Evolutionary conservation across 2,888 invertebrate species (phyloP).

Genomic region (Lycia hirtaria): DNA sequence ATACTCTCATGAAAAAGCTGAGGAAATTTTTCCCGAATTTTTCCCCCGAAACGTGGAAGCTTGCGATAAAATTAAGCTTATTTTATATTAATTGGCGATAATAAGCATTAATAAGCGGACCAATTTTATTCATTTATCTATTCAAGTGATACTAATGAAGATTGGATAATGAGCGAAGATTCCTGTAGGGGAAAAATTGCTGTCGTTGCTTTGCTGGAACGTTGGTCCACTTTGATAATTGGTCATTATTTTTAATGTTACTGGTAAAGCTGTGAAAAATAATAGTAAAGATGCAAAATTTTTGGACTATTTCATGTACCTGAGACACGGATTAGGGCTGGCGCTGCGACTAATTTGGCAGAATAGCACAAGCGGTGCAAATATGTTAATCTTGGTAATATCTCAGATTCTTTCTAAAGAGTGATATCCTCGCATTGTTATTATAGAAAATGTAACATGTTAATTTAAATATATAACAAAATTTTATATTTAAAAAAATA

Average conservation of each 20-base stretch:
- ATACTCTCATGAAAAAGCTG: background rate
- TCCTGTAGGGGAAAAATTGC: constrained; percentile 4
- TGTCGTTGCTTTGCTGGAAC: background rate
- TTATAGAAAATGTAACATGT: no score
- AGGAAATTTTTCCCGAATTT: background rate
- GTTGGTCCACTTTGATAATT: background rate
- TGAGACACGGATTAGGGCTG: no score
- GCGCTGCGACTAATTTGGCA: no score
- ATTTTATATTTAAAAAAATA: no score
- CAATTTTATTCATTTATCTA: constrained; percentile 29
- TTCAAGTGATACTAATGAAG: constrained; percentile 29
- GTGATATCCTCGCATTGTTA: no score
- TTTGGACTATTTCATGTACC: no score
- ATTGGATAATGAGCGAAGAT: constrained; percentile 32
- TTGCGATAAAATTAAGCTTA: constrained; percentile 24
- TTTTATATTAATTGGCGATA: constrained; percentile 32
- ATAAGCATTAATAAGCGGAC: constrained; percentile 45
- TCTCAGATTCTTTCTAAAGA: no score
- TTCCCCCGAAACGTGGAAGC: constrained; percentile 11
- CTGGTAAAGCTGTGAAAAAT: background rate
- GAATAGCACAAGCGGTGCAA: no score
- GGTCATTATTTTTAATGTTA: constrained; percentile 1
- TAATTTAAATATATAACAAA: no score
- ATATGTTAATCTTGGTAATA: no score
- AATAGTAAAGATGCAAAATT: background rate